Conservation (phyloP, 2,888 invertebrate genomes). For the Galerucella pusilla region DNA sequence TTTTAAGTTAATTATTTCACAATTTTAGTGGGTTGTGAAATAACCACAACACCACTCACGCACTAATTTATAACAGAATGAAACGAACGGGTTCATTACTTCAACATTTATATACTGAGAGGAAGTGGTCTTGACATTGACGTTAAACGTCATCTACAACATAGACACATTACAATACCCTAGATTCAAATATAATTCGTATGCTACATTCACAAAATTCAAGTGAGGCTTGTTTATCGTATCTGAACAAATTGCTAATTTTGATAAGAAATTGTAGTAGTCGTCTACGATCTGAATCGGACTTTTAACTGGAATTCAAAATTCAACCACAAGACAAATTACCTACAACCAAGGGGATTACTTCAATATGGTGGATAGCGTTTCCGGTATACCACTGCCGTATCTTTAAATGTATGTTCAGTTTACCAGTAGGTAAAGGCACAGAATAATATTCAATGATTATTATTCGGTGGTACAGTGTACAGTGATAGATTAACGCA, state of each 20-base stretch:
- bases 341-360: too few relatives aligned
- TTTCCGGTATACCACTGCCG: too few relatives aligned
- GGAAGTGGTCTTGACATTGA: constrained; percentile 40
- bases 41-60: constrained; percentile 54
- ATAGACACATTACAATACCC: neutral
- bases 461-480: too few relatives aligned
- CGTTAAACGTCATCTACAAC: neutral
- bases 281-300: too few relatives aligned
- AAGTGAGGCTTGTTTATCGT: neutral
- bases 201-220: neutral
- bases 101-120: constrained; percentile 38
- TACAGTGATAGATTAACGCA: too few relatives aligned
- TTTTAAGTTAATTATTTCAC: constrained; percentile 54
- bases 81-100: constrained; percentile 44
- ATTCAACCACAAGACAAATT: too few relatives aligned
- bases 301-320: neutral
- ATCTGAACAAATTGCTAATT: neutral
- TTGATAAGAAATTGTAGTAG: too few relatives aligned
- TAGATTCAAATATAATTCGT: neutral
- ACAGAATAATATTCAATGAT: too few relatives aligned
- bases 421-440: too few relatives aligned
- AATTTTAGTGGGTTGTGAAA: constrained; percentile 54
- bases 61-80: constrained; percentile 55
- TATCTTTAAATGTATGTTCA: too few relatives aligned
- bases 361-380: too few relatives aligned